Evolutionary conservation across 2,888 invertebrate species (phyloP).

Genomic region (Nasonia oneida): DNA sequence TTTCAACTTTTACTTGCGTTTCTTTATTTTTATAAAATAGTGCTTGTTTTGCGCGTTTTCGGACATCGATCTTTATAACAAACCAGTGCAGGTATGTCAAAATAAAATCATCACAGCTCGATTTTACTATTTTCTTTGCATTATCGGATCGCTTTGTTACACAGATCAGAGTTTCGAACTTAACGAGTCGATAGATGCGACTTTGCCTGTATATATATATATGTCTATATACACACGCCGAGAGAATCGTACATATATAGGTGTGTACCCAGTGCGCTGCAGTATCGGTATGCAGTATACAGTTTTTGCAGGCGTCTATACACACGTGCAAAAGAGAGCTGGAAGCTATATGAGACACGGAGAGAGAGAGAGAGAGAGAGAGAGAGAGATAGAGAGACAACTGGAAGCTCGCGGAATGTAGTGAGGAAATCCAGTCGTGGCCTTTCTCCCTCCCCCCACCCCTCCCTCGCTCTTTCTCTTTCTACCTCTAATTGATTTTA

Average conservation of each 20-base stretch:
- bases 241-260: not conserved
- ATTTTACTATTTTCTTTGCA: too few relatives aligned
- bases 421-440: slow-evolving; percentile 46
- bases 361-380: slow-evolving; percentile 11
- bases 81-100: too few relatives aligned
- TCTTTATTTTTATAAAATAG: too few relatives aligned
- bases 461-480: not conserved
- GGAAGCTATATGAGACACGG: not conserved
- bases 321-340: not conserved
- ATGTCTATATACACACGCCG: not conserved
- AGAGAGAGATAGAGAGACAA: slow-evolving; percentile 13
- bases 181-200: not conserved
- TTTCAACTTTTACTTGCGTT: not conserved
- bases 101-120: too few relatives aligned
- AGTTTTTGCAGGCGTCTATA: slow-evolving; percentile 6
- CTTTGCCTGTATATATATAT: not conserved
- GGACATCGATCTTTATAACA: too few relatives aligned
- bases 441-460: not conserved
- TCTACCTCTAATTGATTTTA: not conserved
- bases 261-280: not conserved
- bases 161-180: not conserved
- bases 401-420: slow-evolving; percentile 29
- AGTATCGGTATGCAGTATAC: slow-evolving; percentile 10
- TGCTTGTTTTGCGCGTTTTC: too few relatives aligned
- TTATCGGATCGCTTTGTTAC: too few relatives aligned